Conservation (phyloP, 2,888 invertebrate genomes). For the Ceraclea dissimilis region DNA sequence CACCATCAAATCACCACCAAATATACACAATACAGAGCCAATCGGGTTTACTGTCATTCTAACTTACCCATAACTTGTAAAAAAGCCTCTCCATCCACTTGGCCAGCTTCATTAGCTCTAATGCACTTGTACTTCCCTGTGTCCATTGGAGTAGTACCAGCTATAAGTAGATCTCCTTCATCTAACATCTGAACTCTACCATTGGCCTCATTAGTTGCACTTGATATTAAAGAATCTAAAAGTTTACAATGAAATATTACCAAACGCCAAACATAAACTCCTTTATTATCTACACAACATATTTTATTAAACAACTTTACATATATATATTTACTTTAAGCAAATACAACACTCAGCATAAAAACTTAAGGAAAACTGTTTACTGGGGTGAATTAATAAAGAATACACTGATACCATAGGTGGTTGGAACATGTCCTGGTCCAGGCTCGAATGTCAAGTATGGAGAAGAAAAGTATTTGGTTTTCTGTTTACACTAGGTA, state of each 20-base stretch:
- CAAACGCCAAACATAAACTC: too few species aligned
- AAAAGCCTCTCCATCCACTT: conserved; percentile 72
- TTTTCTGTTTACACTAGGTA: too few species aligned
- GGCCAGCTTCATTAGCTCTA: conserved; percentile 84
- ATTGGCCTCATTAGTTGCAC: conserved; percentile 54
- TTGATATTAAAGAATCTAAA: conserved; percentile 27
- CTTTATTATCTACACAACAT: too few species aligned
- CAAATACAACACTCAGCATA: too few species aligned
- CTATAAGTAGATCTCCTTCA: conserved; percentile 80
- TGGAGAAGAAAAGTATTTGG: too few species aligned
- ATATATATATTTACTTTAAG: too few species aligned
- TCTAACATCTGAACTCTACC: conserved; percentile 80
- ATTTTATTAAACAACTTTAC: too few species aligned
- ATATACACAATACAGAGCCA: background rate
- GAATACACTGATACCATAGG: too few species aligned
- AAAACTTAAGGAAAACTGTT: too few species aligned
- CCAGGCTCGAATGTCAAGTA: too few species aligned
- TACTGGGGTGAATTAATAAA: too few species aligned
- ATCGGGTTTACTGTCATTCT: background rate
- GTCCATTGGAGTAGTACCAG: conserved; percentile 74
- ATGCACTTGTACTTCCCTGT: conserved; percentile 86
- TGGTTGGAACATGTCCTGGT: too few species aligned
- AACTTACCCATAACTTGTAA: conserved; percentile 72
- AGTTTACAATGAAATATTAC: background rate
- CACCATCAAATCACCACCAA: background rate